These are phyloP conservation scores for Montipora capricornis DNA, from an alignment of 64 coral and sea anemone species.

Conservation along the genomic window DNA sequence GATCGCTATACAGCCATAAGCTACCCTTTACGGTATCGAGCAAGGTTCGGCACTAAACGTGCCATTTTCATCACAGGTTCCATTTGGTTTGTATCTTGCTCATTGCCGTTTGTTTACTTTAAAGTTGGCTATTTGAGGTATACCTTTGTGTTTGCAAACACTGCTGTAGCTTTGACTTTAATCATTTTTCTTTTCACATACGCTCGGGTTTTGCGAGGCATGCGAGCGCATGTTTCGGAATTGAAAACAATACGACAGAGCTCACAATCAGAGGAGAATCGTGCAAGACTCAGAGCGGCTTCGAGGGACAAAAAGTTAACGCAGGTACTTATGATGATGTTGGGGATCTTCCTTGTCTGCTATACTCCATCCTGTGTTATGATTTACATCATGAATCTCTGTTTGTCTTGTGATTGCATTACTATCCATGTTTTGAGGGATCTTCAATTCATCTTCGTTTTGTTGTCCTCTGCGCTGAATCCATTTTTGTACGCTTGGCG, in stretches of 20 bases:
- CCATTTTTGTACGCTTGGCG: too few species aligned
- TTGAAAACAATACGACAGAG: conserved; percentile 37
- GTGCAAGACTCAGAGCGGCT: not conserved
- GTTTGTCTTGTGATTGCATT: too few species aligned
- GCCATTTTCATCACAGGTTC: not conserved
- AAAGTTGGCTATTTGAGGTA: conserved; percentile 68
- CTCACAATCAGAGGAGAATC: conserved; percentile 28
- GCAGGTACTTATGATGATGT: conserved; percentile 66
- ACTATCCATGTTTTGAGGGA: too few species aligned
- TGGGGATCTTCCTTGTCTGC: conserved; percentile 53
- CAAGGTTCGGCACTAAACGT: not conserved
- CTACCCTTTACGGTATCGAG: conserved; percentile 52
- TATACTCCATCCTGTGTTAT: conserved; percentile 71
- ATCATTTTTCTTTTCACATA: conserved; percentile 65
- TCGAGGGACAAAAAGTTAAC: conserved; percentile 70
- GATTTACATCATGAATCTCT: conserved; percentile 44
- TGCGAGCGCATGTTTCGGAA: conserved; percentile 60
- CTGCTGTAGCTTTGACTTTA: conserved; percentile 56
- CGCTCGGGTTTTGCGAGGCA: conserved; percentile 47
- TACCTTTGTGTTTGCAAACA: conserved; percentile 79
- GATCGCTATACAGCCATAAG: not conserved
- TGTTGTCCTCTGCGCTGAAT: too few species aligned
- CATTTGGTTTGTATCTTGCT: conserved; percentile 63
- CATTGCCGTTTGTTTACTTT: conserved; percentile 64
- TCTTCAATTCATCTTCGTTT: too few species aligned